Evolutionary conservation across 1,140 invertebrate genomes (phyloP).

Genomic region (Heliothis subflexa): DNA sequence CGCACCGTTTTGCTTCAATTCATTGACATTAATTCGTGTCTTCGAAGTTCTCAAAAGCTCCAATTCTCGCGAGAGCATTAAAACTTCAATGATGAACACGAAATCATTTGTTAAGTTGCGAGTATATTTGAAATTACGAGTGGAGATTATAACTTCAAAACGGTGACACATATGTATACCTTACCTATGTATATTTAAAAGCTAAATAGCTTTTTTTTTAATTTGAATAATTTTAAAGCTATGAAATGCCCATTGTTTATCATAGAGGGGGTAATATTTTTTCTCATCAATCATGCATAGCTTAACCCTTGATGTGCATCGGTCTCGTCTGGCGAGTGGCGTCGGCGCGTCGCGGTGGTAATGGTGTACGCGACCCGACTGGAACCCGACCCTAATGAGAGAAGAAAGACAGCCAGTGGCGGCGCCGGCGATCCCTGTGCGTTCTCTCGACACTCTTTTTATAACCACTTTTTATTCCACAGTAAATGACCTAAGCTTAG

Average conservation of each 20-base stretch:
- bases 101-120: conserved; percentile 23
- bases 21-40: neutral
- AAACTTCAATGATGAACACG: conserved; percentile 35
- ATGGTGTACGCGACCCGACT: conserved; percentile 60
- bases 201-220: neutral
- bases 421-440: conserved; percentile 18
- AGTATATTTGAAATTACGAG: neutral
- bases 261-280: neutral
- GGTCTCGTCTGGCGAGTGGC: conserved; percentile 38
- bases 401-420: conserved; percentile 32
- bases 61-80: neutral
- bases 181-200: neutral
- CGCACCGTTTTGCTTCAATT: conserved; percentile 16
- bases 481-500: neutral
- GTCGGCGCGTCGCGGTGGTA: conserved; percentile 56
- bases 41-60: neutral
- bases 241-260: neutral
- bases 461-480: conserved; percentile 3
- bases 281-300: conserved; percentile 8
- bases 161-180: neutral
- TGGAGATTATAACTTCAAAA: neutral
- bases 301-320: conserved; percentile 16
- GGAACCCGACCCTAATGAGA: conserved; percentile 58
- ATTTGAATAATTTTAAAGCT: no score
- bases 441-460: neutral